Base-by-base conservation (phyloP, 1,140 invertebrate species). In the Drosophila kepulauana region DNA sequence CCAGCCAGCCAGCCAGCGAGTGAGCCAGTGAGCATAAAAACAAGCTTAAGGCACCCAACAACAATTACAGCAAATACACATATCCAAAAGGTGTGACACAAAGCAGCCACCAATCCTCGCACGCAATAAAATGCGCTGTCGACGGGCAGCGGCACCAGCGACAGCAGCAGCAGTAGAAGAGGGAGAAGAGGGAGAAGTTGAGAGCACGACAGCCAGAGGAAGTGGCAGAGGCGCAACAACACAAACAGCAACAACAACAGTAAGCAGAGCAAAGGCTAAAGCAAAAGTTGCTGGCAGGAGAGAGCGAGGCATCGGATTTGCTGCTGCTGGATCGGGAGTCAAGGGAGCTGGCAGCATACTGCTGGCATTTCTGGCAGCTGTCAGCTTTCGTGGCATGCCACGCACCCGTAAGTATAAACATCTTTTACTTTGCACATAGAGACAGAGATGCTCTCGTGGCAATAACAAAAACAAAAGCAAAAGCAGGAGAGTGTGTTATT, bases 361-460 rank as follows among this genome's bases (percentile, higher is more conserved):
- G 71, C 71, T 88, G 78, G 85, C 85, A 81, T 88, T 88, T 81
- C 85, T 88, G 85, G 85, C 85, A 88, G 85, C 85, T 88, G 85
- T 85, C 85, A 88, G 86, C 85, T 88, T 79, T 76, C 78, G 78
- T 75, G 85, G 85, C 78, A 88, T 88, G 75, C 63, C 41, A 46
- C 81, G 71, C 66, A 62, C 75, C 70, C 75, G 85, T 88, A 85
- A 88, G 85, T 88, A 75, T 76, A 89, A 88, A 89, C 85, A 85
- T 79, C 70, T 81, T 77, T 78, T 79, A 79, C 84, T 88, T 78
- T 75, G 45, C 52, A 33, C 10, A 54, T 54, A 35, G 28, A 35
- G 28, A 10, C n/a, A 56, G 13, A 56, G 33, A 56, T 13, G n/a
- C 20, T 25, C 20, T 3, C 20, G 20, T 25, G 20, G 20, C 20